phyloP scores from a whole-genome alignment of 2,888 invertebrate genomes.

The Lithophane leautieri region DNA sequence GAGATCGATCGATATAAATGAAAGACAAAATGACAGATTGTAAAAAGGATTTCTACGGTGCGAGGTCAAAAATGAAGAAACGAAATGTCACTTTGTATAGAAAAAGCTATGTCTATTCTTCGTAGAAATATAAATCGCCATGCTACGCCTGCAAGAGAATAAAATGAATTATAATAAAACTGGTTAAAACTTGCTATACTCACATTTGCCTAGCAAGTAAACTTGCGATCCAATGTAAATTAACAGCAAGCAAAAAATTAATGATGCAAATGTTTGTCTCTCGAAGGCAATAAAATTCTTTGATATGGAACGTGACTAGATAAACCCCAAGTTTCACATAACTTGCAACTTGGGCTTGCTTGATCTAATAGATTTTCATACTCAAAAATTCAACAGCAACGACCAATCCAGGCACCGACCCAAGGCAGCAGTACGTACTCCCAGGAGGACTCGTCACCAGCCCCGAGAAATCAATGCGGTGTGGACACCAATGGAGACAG shows the following conservation, averaged over 20 bases:
- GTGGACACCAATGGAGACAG: conserved; percentile 89
- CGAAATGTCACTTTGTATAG: no score
- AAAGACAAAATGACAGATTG: no score
- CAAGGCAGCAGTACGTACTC: conserved; percentile 58
- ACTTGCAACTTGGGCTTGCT: background rate
- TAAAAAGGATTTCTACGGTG: no score
- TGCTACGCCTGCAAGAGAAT: no score
- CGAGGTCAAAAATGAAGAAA: no score
- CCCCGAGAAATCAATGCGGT: conserved; percentile 87
- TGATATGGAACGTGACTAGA: background rate
- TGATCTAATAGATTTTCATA: background rate
- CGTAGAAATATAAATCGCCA: no score
- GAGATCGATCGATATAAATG: no score
- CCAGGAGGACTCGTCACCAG: conserved; percentile 80
- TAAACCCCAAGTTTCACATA: background rate
- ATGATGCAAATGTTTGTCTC: background rate
- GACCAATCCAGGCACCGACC: conserved; percentile 62
- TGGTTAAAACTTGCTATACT: background rate
- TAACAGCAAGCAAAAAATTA: background rate
- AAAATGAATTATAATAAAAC: background rate
- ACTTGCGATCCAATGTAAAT: background rate
- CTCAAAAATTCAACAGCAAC: conserved; percentile 40
- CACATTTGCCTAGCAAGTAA: background rate
- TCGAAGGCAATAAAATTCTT: background rate
- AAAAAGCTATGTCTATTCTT: no score